These are phyloP conservation scores for Atta colombica DNA, from an alignment of 1,140 invertebrate species.

Conservation along the genomic window DNA sequence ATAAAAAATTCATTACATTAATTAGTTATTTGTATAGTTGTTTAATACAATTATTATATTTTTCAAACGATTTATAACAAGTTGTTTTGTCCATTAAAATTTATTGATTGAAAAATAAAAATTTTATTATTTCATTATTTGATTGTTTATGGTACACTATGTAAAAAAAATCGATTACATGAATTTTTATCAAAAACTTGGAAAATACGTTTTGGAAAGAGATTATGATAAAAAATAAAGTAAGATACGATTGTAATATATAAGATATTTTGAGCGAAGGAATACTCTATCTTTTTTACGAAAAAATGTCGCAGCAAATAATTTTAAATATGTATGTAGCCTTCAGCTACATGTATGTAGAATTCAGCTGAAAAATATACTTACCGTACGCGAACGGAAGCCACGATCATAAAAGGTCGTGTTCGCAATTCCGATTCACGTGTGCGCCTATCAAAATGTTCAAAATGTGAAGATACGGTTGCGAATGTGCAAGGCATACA, in stretches of 20 bases:
- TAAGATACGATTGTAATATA: neutral
- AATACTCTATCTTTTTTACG: neutral
- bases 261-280: neutral
- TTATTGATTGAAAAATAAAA: neutral
- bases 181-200: neutral
- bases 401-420: constrained; percentile 22
- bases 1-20: neutral
- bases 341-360: no score
- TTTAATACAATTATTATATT: neutral
- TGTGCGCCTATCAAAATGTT: constrained; percentile 39
- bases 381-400: neutral
- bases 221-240: neutral
- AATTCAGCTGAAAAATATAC: neutral
- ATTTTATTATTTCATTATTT: neutral
- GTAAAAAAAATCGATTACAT: neutral
- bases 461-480: constrained; percentile 13
- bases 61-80: neutral
- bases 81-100: neutral
- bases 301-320: neutral
- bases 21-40: neutral
- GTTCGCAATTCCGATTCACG: constrained; percentile 34
- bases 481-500: constrained; percentile 22
- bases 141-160: neutral
- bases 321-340: neutral
- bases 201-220: neutral